Evolutionary conservation across 2,888 invertebrate genomes (phyloP), one percentile per base, ranked within the genome.

Genomic region (Drosophila buzzatii): DNA sequence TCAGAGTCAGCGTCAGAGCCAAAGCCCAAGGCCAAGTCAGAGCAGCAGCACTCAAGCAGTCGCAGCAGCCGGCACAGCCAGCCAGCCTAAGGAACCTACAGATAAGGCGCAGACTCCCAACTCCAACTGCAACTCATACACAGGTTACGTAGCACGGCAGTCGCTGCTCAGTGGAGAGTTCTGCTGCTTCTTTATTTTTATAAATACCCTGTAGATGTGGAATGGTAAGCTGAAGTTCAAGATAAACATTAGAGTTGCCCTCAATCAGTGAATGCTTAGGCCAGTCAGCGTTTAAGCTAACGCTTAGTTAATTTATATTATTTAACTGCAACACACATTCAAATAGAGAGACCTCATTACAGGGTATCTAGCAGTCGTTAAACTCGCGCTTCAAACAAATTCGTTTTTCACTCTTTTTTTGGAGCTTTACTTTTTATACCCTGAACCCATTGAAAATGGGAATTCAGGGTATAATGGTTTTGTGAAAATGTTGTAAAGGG

Each of bases 121-220:
- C 37, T 42, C 62, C 55, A 27, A 20, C 18, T 41, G 8, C 6
- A 35, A 14, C 27, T 27, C 37, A 59, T 31, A 49, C 27, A 60
- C 61, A 31, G 58, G 27, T 63, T 75, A 88, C 84, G 85, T 85
- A 85, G 89, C 85, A 85, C 85, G 81, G 85, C 85, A 85, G 88
- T 85, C 76, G 52, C 73, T 49, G 60, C 74, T 73, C 47, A 39
- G 45, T 60, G 57, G 39, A 59, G 45, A 59, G 45, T 70, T 77
- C 77, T 58, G 39, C 51, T 72, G 42, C 44, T 55, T 59, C 47
- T 56, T 44, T 42, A 57, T 57, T 35, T 42, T 41, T 18, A 49
- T 45, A 16, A 23, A 65, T 53, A 64, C 65, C 64, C 64, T 44
- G 42, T 42, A 35, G 1, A 0, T 6, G 16, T 55, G 33, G 33